Evolutionary conservation across 2,113 vertebrate genomes (phyloP).

Genomic region (Heteronetta atricapilla): DNA sequence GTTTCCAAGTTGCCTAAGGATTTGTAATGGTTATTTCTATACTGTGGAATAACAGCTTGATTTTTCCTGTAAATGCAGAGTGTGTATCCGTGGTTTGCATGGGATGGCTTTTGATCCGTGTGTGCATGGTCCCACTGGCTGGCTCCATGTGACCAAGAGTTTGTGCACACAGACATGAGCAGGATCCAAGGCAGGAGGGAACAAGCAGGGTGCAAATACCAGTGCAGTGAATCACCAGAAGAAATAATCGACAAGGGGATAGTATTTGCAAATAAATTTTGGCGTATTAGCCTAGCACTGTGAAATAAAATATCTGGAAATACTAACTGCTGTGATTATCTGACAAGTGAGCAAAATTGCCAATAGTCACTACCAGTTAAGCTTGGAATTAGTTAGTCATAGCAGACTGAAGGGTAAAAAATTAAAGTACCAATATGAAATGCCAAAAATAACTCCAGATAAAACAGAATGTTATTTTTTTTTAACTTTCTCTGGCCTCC

Average conservation of each 20-base stretch:
- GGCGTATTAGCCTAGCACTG: background rate
- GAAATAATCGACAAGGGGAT: background rate
- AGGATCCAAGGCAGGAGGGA: background rate
- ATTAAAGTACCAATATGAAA: constrained; percentile 32
- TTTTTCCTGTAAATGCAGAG: background rate
- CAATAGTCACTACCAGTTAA: constrained; percentile 47
- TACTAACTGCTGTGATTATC: constrained; percentile 59
- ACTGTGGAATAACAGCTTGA: background rate
- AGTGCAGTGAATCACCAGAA: constrained; percentile 4
- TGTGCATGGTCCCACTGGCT: background rate
- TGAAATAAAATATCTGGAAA: constrained; percentile 55
- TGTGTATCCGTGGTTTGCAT: background rate
- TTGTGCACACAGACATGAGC: background rate
- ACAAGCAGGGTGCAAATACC: constrained; percentile 12
- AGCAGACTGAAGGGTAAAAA: constrained; percentile 35
- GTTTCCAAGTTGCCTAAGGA: constrained; percentile 30
- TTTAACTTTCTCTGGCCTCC: constrained; percentile 32
- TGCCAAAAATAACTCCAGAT: constrained; percentile 67
- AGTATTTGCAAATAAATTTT: constrained; percentile 40
- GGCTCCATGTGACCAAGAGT: background rate
- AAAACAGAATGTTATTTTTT: constrained; percentile 41
- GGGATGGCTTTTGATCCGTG: background rate
- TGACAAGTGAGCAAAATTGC: constrained; percentile 14
- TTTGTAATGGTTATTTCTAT: constrained; percentile 11
- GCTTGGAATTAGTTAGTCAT: constrained; percentile 61